These are phyloP conservation scores for Heptranchias perlo DNA, from an alignment of 2,113 vertebrate genomes.

Conservation along the genomic window DNA sequence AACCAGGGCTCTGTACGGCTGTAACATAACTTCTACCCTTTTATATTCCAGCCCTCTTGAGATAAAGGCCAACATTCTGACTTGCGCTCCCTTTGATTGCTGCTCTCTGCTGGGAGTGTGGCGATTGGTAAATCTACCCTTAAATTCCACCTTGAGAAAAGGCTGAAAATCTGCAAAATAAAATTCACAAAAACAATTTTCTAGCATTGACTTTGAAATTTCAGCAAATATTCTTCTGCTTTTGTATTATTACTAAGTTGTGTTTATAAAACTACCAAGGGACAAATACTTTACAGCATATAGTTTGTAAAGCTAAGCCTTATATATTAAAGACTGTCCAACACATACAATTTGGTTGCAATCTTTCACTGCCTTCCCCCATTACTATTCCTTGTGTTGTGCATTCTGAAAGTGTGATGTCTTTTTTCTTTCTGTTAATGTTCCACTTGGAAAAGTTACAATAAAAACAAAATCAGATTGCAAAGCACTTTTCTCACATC, in stretches of 20 bases:
- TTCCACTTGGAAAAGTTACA: neutral
- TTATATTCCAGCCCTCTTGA: too few species aligned
- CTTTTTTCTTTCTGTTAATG: neutral
- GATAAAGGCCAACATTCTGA: neutral
- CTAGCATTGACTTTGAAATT: neutral
- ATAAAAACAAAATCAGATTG: neutral
- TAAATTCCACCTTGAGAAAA: neutral
- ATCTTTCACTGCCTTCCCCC: neutral
- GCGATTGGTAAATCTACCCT: neutral
- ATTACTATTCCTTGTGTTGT: neutral
- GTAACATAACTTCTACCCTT: too few species aligned
- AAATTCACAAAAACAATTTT: neutral
- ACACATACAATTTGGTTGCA: neutral
- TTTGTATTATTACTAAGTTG: neutral
- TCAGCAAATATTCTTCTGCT: too few species aligned
- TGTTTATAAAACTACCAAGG: too few species aligned
- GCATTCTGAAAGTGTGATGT: neutral
- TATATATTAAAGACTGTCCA: neutral
- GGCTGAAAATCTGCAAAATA: neutral
- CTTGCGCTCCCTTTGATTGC: neutral
- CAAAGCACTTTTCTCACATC: neutral
- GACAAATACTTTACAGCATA: too few species aligned
- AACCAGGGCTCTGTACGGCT: too few species aligned
- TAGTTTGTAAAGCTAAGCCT: neutral
- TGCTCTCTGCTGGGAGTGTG: neutral